A percentile compares a stretch with the other conserved stretches of the same genome.
Evolutionary conservation across 2,888 invertebrate genomes (phyloP).

Genomic region (Salticus scenicus): DNA sequence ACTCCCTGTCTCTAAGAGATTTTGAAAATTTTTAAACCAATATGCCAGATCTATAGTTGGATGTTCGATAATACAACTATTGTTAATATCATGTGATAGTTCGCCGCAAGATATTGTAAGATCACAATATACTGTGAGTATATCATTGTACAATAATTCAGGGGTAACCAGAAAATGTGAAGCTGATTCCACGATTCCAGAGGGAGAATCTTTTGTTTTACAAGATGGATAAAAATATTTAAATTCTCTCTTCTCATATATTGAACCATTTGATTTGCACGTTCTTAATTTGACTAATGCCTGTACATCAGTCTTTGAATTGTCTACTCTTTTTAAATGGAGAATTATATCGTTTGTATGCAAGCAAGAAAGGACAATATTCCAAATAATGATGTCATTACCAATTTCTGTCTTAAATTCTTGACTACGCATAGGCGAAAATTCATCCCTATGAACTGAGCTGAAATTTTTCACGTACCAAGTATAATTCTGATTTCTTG

Average conservation of each 20-base stretch:
- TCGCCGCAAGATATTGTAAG: neutral
- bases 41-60: neutral
- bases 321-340: neutral
- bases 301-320: neutral
- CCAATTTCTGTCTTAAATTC: neutral
- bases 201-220: too few relatives aligned
- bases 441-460: neutral
- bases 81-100: neutral
- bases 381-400: neutral
- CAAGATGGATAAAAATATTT: neutral
- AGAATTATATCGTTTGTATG: neutral
- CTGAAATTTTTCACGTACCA: constrained; percentile 19
- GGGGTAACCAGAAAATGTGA: neutral
- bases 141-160: neutral
- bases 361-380: neutral
- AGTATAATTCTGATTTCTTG: neutral
- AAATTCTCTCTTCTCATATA: neutral
- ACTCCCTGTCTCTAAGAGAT: neutral
- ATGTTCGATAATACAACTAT: neutral
- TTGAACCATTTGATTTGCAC: neutral
- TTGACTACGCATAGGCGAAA: neutral
- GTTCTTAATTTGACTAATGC: neutral
- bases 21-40: neutral
- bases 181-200: neutral
- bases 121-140: neutral